phyloP scores from a whole-genome alignment of 2,113 vertebrate genomes.

The Symphodus melops region DNA sequence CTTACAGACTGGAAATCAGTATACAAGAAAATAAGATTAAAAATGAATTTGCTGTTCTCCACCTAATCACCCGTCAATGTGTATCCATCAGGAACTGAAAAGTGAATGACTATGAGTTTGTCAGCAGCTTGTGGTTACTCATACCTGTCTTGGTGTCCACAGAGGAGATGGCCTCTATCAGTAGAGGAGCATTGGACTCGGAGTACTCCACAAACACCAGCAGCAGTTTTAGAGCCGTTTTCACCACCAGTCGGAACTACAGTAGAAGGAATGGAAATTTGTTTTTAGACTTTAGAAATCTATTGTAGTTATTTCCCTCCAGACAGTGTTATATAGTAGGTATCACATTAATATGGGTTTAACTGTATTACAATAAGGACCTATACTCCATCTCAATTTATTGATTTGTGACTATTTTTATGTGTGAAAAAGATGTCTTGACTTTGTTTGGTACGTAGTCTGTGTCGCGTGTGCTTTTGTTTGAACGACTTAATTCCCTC shows the following conservation, averaged over 20 bases:
- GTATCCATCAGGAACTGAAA: not conserved
- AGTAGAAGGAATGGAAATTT: not conserved
- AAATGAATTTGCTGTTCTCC: not conserved
- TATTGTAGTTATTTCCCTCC: too few relatives aligned
- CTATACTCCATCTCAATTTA: not conserved
- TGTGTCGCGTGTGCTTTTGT: not conserved
- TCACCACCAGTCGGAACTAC: constrained; percentile 95
- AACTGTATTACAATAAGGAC: too few relatives aligned
- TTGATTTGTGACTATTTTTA: not conserved
- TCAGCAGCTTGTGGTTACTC: constrained; percentile 18
- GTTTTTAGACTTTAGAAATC: too few relatives aligned
- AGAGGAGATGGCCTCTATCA: constrained; percentile 86
- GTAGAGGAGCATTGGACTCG: constrained; percentile 87
- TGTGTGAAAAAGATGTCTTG: not conserved
- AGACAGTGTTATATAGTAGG: too few relatives aligned
- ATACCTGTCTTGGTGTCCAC: constrained; percentile 91
- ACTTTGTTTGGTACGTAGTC: not conserved
- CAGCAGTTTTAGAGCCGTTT: constrained; percentile 93
- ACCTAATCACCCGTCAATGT: not conserved
- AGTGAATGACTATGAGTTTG: not conserved
- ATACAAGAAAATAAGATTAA: not conserved
- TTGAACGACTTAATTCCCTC: too few relatives aligned
- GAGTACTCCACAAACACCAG: constrained; percentile 97
- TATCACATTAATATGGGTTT: too few relatives aligned
- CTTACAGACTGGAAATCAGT: constrained; percentile 81